These are phyloP conservation scores for Cephus nigrinus DNA, from an alignment of 2,888 invertebrate genomes.

Conservation along the genomic window DNA sequence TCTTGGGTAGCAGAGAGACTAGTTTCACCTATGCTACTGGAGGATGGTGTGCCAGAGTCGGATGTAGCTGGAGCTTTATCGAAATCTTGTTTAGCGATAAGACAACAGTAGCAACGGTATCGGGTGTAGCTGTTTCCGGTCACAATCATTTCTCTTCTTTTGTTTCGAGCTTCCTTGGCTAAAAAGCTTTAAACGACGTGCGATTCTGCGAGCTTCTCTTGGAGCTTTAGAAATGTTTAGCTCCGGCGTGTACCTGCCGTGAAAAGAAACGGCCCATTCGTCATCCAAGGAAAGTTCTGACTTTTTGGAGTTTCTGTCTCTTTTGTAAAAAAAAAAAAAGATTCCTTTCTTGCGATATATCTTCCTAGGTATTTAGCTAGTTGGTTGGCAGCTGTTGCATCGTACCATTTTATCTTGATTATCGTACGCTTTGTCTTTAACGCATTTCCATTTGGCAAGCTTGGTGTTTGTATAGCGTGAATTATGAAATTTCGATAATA, in stretches of 20 bases:
- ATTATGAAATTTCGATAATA: not conserved
- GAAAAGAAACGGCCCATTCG: not conserved
- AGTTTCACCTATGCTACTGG: not conserved
- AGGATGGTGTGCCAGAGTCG: not conserved
- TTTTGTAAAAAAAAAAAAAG: not conserved
- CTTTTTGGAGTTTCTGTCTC: not conserved
- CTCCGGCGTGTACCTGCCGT: not conserved
- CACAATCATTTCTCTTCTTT: not conserved
- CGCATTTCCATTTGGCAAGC: not conserved
- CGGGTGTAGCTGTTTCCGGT: not conserved
- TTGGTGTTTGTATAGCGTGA: not conserved
- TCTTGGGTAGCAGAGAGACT: not conserved
- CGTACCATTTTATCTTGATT: not conserved
- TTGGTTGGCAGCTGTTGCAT: not conserved
- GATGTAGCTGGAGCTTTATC: not conserved
- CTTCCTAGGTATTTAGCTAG: not conserved
- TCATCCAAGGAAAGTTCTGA: not conserved
- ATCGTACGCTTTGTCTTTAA: not conserved
- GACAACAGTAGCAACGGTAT: not conserved
- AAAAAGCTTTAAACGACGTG: not conserved
- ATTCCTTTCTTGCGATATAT: not conserved
- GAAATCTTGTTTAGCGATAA: not conserved
- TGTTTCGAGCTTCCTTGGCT: not conserved
- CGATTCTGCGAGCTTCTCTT: not conserved
- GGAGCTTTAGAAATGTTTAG: not conserved